Conservation (phyloP, 2,888 invertebrate species). For the Ctenicera cuprea region DNA sequence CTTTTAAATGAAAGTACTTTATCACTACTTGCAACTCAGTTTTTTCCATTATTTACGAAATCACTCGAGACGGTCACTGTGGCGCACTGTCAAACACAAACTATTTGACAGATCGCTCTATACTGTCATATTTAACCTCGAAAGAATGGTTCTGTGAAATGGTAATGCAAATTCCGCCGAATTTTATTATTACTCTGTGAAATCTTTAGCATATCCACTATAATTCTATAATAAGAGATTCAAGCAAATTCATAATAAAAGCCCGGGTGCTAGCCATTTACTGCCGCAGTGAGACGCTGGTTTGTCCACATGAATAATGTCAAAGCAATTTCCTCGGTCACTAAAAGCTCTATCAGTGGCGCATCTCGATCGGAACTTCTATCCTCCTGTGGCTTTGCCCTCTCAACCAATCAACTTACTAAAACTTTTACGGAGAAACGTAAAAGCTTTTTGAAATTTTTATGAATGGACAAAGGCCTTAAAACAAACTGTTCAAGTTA, state of each 20-base stretch:
- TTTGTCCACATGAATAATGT: slow-evolving; percentile 72
- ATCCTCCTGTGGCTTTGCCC: slow-evolving; percentile 68
- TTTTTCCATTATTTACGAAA: no score
- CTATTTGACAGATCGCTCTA: no score
- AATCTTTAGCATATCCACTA: no score
- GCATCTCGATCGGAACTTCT: slow-evolving; percentile 67
- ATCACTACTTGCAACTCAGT: no score
- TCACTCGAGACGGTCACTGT: no score
- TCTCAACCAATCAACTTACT: slow-evolving; percentile 53
- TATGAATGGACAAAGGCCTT: slow-evolving; percentile 53
- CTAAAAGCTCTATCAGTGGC: slow-evolving; percentile 70
- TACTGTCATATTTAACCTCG: no score
- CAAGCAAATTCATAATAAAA: slow-evolving; percentile 22
- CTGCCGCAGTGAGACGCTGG: slow-evolving; percentile 59
- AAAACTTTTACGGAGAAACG: slow-evolving; percentile 51
- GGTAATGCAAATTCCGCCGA: no score
- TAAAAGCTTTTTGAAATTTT: slow-evolving; percentile 56
- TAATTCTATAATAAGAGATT: neutral
- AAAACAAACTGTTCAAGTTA: slow-evolving; percentile 42
- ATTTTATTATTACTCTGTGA: no score
- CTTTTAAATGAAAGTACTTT: no score
- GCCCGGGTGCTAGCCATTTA: slow-evolving; percentile 25
- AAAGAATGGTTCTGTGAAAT: no score
- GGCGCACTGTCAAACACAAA: no score
- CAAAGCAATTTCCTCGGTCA: slow-evolving; percentile 71